phyloP scores from a whole-genome alignment of 1,140 invertebrate genomes.

The Drosophila trapezifrons region DNA sequence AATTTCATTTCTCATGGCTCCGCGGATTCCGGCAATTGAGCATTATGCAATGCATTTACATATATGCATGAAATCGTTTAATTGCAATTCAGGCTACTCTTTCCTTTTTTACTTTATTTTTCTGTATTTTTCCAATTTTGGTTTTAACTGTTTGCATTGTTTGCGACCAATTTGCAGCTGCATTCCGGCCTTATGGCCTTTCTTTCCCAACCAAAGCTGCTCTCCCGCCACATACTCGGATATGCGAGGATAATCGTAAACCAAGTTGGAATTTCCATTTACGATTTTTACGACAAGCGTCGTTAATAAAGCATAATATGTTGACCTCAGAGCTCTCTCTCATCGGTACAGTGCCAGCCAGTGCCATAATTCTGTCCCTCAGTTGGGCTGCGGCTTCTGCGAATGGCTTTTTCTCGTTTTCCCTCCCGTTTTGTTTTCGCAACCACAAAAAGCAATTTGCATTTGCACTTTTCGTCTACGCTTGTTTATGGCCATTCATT shows the following conservation, averaged over 20 bases:
- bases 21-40: slow-evolving; percentile 50
- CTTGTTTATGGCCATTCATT: slow-evolving; percentile 35
- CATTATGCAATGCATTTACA: slow-evolving; percentile 53
- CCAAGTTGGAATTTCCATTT: slow-evolving; percentile 31
- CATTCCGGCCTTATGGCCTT: slow-evolving; percentile 14
- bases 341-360: slow-evolving; percentile 9
- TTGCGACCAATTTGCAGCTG: slow-evolving; percentile 49
- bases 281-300: slow-evolving; percentile 28
- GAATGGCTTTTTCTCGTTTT: not conserved
- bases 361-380: slow-evolving; percentile 18
- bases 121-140: slow-evolving; percentile 26
- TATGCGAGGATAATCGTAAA: slow-evolving; percentile 20
- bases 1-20: slow-evolving; percentile 57
- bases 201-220: slow-evolving; percentile 6
- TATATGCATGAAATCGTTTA: slow-evolving; percentile 57
- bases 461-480: slow-evolving; percentile 33
- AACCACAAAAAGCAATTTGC: slow-evolving; percentile 52
- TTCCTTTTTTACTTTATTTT: slow-evolving; percentile 16
- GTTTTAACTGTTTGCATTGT: slow-evolving; percentile 45
- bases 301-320: slow-evolving; percentile 52
- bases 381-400: slow-evolving; percentile 19
- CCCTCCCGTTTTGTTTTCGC: not conserved
- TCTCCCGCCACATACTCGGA: not conserved
- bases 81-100: slow-evolving; percentile 44
- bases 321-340: slow-evolving; percentile 30